Conservation (phyloP, 2,797 vertebrate species). For the Oceanodroma leucorhoa region DNA sequence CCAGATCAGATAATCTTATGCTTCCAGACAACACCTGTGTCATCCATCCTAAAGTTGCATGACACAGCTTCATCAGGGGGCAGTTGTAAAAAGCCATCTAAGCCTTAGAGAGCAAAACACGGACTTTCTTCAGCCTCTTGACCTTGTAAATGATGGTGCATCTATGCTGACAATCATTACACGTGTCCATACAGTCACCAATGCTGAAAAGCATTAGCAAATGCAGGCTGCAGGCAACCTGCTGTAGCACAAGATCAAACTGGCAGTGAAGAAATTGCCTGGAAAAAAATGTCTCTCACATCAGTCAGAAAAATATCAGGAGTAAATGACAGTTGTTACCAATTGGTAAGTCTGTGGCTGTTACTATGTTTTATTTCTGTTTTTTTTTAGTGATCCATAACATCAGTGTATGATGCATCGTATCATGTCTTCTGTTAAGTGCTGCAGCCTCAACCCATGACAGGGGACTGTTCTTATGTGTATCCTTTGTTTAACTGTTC, state of each 20-base stretch:
- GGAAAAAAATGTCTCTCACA: not conserved
- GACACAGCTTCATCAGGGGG: not conserved
- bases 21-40: not conserved
- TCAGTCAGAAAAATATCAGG: not conserved
- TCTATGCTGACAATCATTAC: not conserved
- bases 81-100: not conserved
- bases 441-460: not conserved
- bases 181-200: not conserved
- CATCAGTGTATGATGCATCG: not conserved
- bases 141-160: not conserved
- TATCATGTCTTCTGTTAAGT: not conserved
- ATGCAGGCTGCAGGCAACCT: not conserved
- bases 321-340: not conserved
- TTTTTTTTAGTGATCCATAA: not conserved
- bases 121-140: not conserved
- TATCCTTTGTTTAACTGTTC: not conserved
- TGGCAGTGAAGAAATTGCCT: not conserved
- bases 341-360: not conserved
- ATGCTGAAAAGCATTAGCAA: not conserved
- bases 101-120: not conserved
- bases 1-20: not conserved
- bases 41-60: not conserved
- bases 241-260: not conserved
- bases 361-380: not conserved
- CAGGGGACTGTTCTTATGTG: not conserved